phyloP scores from a whole-genome alignment of 2,888 invertebrate genomes.

The Archips xylosteana region DNA sequence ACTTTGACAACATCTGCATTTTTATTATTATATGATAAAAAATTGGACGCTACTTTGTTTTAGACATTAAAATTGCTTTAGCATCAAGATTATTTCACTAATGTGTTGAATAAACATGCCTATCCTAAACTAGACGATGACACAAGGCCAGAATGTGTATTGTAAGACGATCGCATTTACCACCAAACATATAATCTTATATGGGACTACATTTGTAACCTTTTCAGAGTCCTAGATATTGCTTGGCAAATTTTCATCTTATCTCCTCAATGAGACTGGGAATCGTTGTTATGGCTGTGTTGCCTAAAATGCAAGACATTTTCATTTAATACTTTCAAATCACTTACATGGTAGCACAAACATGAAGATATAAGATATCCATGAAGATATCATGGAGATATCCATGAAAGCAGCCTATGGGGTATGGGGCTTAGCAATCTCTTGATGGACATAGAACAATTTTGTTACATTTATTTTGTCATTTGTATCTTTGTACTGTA shows the following conservation, averaged over 20 bases:
- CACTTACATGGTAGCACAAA: neutral
- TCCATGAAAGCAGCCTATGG: neutral
- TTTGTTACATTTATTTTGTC: neutral
- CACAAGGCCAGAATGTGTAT: neutral
- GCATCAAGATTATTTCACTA: neutral
- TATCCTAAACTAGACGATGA: neutral
- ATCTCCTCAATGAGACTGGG: neutral
- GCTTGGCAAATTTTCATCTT: neutral
- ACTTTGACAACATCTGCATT: neutral
- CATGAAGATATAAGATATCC: neutral
- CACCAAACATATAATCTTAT: neutral
- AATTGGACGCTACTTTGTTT: slow-evolving; percentile 1
- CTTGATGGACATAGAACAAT: neutral
- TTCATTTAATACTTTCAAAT: neutral
- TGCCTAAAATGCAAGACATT: too few species aligned
- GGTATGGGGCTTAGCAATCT: neutral
- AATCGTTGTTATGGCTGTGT: neutral
- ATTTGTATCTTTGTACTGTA: too few species aligned
- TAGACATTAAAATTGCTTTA: neutral
- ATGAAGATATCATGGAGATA: too few species aligned
- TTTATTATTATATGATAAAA: neutral
- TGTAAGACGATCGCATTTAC: neutral
- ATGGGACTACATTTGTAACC: neutral
- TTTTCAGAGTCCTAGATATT: neutral
- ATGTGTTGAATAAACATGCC: neutral